A percentile compares a stretch with the other conserved stretches of the same genome.
Conservation (phyloP, 2,888 invertebrate genomes). For the Agrilus mali region DNA sequence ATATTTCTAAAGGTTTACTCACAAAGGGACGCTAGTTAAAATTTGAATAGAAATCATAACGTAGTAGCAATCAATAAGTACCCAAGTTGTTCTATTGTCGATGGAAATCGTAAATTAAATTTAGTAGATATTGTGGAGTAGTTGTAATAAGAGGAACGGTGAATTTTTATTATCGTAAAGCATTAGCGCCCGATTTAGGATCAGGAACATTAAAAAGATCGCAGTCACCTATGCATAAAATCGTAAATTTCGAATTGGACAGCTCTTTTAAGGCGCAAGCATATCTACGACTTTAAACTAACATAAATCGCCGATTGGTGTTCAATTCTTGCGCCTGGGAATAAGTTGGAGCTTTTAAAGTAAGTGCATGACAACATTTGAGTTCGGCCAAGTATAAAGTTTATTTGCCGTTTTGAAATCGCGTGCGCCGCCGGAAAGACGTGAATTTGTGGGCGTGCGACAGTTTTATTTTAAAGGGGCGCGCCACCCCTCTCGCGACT, state of each 20-base stretch:
- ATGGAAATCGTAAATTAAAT: too few species aligned
- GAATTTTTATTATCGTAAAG: background rate
- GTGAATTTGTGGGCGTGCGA: conserved; percentile 30
- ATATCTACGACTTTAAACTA: conserved; percentile 23
- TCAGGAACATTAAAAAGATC: conserved; percentile 5
- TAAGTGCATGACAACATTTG: conserved; percentile 31
- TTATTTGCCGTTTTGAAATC: conserved; percentile 30
- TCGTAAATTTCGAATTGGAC: conserved; percentile 13
- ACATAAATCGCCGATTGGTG: conserved; percentile 33
- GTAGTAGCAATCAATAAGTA: too few species aligned
- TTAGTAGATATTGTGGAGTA: too few species aligned
- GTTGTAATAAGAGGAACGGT: too few species aligned
- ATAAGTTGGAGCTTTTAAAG: conserved; percentile 25
- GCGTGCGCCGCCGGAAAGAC: conserved; percentile 22
- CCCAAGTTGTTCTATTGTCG: too few species aligned
- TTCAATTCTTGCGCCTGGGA: conserved; percentile 26
- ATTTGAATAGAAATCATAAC: too few species aligned
- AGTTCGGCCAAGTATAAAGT: conserved; percentile 31
- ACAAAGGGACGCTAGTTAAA: too few species aligned
- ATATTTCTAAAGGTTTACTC: too few species aligned
- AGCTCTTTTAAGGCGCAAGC: conserved; percentile 9
- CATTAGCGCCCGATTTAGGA: conserved; percentile 1
- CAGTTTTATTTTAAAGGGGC: conserved; percentile 31
- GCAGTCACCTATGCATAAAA: conserved; percentile 13
- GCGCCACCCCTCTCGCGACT: conserved; percentile 16